Percentiles rank a stretch among this genome's conserved stretches.
These are phyloP conservation scores for Cephalotes varians DNA, from an alignment of 2,888 invertebrate species.

Conservation along the genomic window DNA sequence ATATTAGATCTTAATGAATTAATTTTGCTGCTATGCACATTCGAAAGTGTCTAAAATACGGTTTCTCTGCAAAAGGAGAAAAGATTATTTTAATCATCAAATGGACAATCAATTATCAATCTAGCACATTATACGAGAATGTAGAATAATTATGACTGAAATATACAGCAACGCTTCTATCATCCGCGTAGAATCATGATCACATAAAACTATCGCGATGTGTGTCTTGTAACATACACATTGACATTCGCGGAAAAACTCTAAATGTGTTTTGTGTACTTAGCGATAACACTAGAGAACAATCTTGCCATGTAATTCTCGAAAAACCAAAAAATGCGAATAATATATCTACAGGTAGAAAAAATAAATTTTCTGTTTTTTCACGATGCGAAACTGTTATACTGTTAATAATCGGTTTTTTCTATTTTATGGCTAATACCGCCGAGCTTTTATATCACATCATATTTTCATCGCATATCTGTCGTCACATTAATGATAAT, in stretches of 20 bases:
- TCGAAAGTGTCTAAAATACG: neutral
- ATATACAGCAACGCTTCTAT: neutral
- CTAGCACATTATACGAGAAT: neutral
- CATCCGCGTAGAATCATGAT: neutral
- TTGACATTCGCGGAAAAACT: neutral
- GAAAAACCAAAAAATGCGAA: neutral
- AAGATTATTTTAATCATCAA: neutral
- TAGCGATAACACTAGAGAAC: neutral
- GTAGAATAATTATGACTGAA: neutral
- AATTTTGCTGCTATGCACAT: no score
- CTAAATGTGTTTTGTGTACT: neutral
- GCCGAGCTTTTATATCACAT: neutral
- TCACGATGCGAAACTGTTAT: constrained; percentile 3
- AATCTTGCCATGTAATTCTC: neutral
- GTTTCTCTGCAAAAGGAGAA: neutral
- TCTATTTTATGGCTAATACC: neutral
- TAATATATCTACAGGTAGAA: no score
- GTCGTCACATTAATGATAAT: neutral
- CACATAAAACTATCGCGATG: neutral
- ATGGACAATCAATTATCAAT: neutral
- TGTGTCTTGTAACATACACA: neutral
- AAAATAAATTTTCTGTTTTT: neutral
- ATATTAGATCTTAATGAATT: no score
- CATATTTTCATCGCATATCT: neutral
- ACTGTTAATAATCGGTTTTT: constrained; percentile 16